Evolutionary conservation across 2,113 vertebrate species (phyloP), one percentile per base, ranked within the genome.

Genomic region (Asarcornis scutulata): DNA sequence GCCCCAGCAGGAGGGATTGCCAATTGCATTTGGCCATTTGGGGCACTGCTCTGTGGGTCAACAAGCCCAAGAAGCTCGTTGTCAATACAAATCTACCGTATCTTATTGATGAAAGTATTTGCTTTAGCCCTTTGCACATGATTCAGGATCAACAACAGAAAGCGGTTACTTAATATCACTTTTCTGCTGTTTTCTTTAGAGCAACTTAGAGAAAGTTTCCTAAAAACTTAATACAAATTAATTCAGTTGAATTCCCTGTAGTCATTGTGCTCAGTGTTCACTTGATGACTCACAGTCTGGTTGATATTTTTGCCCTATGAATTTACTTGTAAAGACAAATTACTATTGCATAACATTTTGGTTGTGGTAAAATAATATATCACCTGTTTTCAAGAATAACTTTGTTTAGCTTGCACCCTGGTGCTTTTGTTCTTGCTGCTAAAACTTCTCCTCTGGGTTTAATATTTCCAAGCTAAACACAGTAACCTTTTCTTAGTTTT

Each of bases 241-340:
- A 60, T 83, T 68, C 63, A 77, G 17, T 48, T 4, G 1, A 92
- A 84, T 17, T 75, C 46, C 52, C 52, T 48, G 36, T 40, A 26
- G 59, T 63, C 2, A 17, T 83, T 86, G 83, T 82, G 11, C 68
- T 69, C n/a, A 31, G 42, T 34, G 17, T 88, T 93, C 68, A 23
- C 22, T 62, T 84, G 22, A 21, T 81, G 83, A 55, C 55, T 88
- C 76, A 86, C 44, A 75, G 6, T 46, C 60, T 66, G 58, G 72
- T 69, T 90, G 74, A 59, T 91, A 62, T 50, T 90, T 93, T 86
- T 91, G 75, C 27, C 68, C 76, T 42, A 13, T 17, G 29, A 78
- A 59, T 31, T 88, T 64, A 31, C 40, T 67, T 0, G 0, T 59
- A 52, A 74, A 74, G 52, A 77, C 32, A 34, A 72, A 88, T 93